phyloP scores from a whole-genome alignment of 1,140 invertebrate genomes.

The Drosophila aff. region DNA sequence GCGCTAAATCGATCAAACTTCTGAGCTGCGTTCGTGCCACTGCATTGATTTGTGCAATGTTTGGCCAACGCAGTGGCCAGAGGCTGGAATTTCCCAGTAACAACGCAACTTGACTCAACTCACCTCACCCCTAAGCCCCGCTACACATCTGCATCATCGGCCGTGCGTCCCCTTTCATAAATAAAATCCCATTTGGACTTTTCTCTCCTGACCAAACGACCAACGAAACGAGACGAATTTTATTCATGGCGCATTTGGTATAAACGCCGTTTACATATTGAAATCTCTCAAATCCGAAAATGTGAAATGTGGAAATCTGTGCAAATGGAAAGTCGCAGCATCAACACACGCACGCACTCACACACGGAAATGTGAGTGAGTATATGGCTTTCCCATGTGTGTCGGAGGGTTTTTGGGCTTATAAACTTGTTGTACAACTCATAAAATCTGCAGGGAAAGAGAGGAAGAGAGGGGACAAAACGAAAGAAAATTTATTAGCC shows the following conservation, averaged over 20 bases:
- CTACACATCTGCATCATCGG: slow-evolving; percentile 40
- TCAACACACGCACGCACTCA: slow-evolving; percentile 36
- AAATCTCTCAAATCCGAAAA: slow-evolving; percentile 68
- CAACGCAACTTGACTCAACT: neutral
- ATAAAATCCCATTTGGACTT: slow-evolving; percentile 68
- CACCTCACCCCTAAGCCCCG: neutral
- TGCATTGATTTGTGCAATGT: slow-evolving; percentile 65
- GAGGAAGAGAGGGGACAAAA: neutral
- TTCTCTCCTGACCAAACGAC: slow-evolving; percentile 25
- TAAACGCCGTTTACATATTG: slow-evolving; percentile 69
- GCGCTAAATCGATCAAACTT: slow-evolving; percentile 55
- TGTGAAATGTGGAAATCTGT: slow-evolving; percentile 77
- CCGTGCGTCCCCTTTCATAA: slow-evolving; percentile 48
- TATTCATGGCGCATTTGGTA: slow-evolving; percentile 70
- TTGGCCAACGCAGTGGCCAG: slow-evolving; percentile 38
- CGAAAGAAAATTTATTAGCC: slow-evolving; percentile 12
- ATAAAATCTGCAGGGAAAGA: slow-evolving; percentile 12
- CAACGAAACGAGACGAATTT: slow-evolving; percentile 68
- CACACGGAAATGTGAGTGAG: slow-evolving; percentile 2
- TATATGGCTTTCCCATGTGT: slow-evolving; percentile 68
- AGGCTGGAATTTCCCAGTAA: slow-evolving; percentile 13
- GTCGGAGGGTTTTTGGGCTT: slow-evolving; percentile 67
- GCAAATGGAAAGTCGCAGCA: slow-evolving; percentile 74
- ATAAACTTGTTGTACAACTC: slow-evolving; percentile 71
- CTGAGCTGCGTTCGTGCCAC: slow-evolving; percentile 46